Evolutionary conservation across 2,888 invertebrate genomes (phyloP).

Genomic region (Petrolisthes cinctipes): DNA sequence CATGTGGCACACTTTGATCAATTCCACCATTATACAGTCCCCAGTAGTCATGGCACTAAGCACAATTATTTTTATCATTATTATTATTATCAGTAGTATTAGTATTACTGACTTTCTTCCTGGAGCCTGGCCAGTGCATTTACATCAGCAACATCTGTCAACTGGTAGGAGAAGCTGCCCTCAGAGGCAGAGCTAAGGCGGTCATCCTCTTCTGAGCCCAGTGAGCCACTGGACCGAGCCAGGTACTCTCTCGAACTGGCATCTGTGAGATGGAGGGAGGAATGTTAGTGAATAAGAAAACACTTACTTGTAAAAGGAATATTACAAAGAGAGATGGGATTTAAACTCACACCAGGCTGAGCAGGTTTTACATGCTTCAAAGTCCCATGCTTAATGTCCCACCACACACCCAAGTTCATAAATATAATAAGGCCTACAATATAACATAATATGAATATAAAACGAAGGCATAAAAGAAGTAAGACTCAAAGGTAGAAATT

Average conservation of each 20-base stretch:
- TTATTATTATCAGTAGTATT: background rate
- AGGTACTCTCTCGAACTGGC: conserved; percentile 55
- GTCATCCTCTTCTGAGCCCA: conserved; percentile 65
- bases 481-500: no score
- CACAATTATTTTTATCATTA: background rate
- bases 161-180: conserved; percentile 63
- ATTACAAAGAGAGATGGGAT: background rate
- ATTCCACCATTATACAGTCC: no score
- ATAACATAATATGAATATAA: no score
- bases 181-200: conserved; percentile 63
- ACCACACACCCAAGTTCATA: no score
- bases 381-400: no score
- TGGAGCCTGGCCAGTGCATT: conserved; percentile 63
- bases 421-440: no score
- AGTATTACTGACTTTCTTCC: conserved; percentile 62
- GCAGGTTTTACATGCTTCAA: no score
- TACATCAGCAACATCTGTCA: conserved; percentile 65
- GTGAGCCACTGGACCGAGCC: conserved; percentile 62
- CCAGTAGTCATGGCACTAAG: background rate
- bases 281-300: background rate
- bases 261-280: conserved; percentile 18
- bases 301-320: background rate
- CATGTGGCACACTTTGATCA: no score
- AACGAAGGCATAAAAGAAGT: no score
- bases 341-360: no score